These are phyloP conservation scores for Aspidiotus rigidus DNA, from an alignment of 2,888 invertebrate species.

Conservation along the genomic window DNA sequence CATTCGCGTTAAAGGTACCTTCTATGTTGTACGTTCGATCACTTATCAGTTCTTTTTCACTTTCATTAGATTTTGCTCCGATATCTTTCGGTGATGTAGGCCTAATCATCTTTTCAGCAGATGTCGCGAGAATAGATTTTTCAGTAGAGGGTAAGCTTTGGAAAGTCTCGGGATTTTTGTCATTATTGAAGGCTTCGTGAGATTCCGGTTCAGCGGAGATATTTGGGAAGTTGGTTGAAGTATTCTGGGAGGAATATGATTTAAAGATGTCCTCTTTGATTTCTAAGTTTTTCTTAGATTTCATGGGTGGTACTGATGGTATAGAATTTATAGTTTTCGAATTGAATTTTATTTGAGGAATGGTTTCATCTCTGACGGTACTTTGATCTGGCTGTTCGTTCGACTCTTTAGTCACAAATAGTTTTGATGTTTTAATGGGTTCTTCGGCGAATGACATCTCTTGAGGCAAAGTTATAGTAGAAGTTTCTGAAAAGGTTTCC, in stretches of 20 bases:
- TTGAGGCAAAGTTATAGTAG: constrained; percentile 35
- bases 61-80: constrained; percentile 23
- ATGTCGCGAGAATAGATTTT: constrained; percentile 3
- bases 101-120: background rate
- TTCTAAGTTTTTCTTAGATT: constrained; percentile 6
- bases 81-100: constrained; percentile 19
- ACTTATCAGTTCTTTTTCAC: constrained; percentile 9
- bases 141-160: constrained; percentile 22
- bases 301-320: constrained; percentile 7
- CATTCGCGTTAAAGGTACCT: constrained; percentile 22
- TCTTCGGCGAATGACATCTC: constrained; percentile 38
- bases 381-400: background rate
- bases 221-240: constrained; percentile 2
- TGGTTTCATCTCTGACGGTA: background rate
- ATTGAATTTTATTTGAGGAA: constrained; percentile 34
- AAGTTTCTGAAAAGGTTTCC: constrained; percentile 12
- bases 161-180: constrained; percentile 36
- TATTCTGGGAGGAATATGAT: background rate
- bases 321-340: constrained; percentile 11
- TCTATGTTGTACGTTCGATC: constrained; percentile 24
- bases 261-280: constrained; percentile 9
- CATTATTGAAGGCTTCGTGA: constrained; percentile 37
- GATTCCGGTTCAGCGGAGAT: constrained; percentile 35
- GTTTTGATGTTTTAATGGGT: constrained; percentile 37
- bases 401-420: constrained; percentile 12